These are phyloP conservation scores for Hemaris fuciformis DNA, from an alignment of 2,888 invertebrate species.

Conservation along the genomic window DNA sequence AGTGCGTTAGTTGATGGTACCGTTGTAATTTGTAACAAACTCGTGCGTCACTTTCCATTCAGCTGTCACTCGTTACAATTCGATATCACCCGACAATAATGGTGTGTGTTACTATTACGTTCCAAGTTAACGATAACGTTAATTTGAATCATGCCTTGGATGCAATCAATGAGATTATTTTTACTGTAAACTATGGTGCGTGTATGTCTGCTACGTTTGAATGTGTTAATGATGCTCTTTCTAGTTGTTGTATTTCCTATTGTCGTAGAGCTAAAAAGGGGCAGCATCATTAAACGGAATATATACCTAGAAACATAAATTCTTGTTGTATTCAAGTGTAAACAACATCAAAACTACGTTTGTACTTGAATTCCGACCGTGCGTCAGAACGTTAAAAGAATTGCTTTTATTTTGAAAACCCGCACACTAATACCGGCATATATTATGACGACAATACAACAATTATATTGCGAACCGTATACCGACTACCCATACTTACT, in stretches of 20 bases:
- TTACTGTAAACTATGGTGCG: neutral
- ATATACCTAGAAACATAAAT: neutral
- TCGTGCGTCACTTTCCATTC: constrained; percentile 21
- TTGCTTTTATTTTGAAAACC: neutral
- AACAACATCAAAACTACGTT: neutral
- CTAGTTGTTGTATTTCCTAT: no score
- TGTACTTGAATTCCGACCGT: neutral
- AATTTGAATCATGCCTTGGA: neutral
- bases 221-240: neutral
- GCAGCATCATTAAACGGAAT: no score
- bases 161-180: neutral
- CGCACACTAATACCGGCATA: neutral
- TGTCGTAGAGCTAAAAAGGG: no score
- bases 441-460: no score
- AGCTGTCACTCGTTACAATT: constrained; percentile 5
- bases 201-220: no score
- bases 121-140: neutral
- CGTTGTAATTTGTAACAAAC: constrained; percentile 35
- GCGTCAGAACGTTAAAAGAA: constrained; percentile 5
- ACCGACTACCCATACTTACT: no score
- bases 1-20: constrained; percentile 49
- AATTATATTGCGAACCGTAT: no score
- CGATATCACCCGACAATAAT: neutral
- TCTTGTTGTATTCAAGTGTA: neutral
- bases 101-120: neutral